These are phyloP conservation scores for Forbesichthys agassizii DNA, from an alignment of 2,113 vertebrate species.

Conservation along the genomic window DNA sequence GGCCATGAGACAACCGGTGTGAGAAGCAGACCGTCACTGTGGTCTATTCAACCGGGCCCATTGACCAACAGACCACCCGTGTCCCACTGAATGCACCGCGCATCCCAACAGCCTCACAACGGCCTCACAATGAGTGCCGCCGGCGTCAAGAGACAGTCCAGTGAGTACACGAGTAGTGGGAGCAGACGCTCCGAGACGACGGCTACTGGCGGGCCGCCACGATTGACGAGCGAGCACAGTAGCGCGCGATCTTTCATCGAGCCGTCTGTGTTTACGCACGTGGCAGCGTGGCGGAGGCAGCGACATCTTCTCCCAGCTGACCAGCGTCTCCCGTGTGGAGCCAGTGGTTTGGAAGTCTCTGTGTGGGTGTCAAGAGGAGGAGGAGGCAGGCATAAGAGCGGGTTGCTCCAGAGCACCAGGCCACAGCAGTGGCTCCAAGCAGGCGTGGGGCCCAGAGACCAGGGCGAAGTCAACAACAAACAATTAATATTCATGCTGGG, in stretches of 20 bases:
- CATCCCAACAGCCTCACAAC: conserved; percentile 31
- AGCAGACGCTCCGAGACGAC: not conserved
- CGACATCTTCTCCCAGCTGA: no score
- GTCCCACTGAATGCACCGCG: conserved; percentile 39
- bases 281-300: no score
- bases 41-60: conserved; percentile 45
- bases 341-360: no score
- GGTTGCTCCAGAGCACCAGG: not conserved
- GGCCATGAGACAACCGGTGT: conserved; percentile 46
- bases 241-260: no score
- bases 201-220: no score
- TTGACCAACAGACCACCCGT: conserved; percentile 42
- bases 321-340: no score
- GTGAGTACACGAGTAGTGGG: not conserved
- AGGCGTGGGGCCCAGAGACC: conserved; percentile 55
- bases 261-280: no score
- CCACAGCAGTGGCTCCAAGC: conserved; percentile 38
- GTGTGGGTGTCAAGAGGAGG: not conserved
- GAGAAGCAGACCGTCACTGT: conserved; percentile 4
- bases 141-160: conserved; percentile 22
- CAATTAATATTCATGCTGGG: conserved; percentile 76
- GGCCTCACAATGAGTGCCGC: conserved; percentile 25
- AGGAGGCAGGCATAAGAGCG: not conserved
- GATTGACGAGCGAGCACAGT: no score
- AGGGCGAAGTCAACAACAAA: conserved; percentile 74